Base-by-base conservation (phyloP, 2,888 invertebrate genomes). In the Drosophila putrida region DNA sequence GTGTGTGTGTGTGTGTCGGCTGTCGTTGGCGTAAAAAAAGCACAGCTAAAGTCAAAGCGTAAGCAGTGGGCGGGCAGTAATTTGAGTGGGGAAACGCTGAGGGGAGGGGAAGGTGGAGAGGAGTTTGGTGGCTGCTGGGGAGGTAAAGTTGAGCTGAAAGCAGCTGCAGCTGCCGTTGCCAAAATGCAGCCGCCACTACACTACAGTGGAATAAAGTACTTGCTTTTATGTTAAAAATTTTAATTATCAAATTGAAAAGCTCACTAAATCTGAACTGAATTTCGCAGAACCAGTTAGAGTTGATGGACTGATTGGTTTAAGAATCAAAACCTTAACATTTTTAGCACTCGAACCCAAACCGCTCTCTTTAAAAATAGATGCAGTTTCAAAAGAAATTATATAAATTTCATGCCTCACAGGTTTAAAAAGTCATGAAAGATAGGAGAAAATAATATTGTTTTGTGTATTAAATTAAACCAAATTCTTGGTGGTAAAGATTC, bases 1-100 rank as follows among this genome's bases (percentile, higher is more conserved):
- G n/a, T 59, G 63, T 59, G 51, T 67, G 67, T 65, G 55, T 59
- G 58, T 75, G 65, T 75, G 75, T 53, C 63, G 51, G 43, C 64
- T 71, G 88, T 72, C 82, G 85, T 84, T 87, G 82, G 82, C 82
- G 80, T 72, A 78, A 67, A 82, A 74, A 74, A 75, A 62, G 54
- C 66, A 58, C 59, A 66, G 51, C 58, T 62, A 66, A 70, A 80
- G 57, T 51, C 80, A 75, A 75, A 76, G 61, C 77, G 50, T 64
- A 58, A 64, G 77, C 80, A 27, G 76, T 76, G 76, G 76, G 76
- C 76, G 76, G 53, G 31, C 63, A 70, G 67, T 66, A 71, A 71
- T 67, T 77, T 66, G 78, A 77, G 81, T 77, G 59, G 76, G 60
- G 59, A 71, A 61, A 62, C 53, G 61, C 49, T 64, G 65, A 51